Evolutionary conservation across 1,140 invertebrate genomes (phyloP).

Genomic region (Rhyzopertha dominica): DNA sequence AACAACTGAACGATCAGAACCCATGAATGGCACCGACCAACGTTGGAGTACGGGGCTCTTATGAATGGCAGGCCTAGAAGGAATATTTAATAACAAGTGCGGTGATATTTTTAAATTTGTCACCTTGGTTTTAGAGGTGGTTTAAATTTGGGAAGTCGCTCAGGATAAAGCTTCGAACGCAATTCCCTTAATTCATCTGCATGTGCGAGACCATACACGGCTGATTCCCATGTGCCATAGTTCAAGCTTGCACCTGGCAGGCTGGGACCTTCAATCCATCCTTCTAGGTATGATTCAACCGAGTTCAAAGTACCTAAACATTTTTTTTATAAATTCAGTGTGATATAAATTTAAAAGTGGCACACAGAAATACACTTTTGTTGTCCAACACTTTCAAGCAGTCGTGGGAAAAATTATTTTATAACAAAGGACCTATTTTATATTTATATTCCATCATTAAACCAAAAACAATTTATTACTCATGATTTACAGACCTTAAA

Average conservation of each 20-base stretch:
- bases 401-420: not conserved
- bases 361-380: not conserved
- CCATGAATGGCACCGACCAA: constrained; percentile 75
- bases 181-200: constrained; percentile 56
- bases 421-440: not conserved
- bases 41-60: constrained; percentile 54
- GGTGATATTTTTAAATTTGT: constrained; percentile 14
- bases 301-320: constrained; percentile 64
- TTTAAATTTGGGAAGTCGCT: constrained; percentile 56
- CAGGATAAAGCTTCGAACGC: constrained; percentile 60
- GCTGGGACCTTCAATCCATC: constrained; percentile 37
- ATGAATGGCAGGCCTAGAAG: constrained; percentile 57
- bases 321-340: not conserved
- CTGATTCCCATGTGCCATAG: constrained; percentile 79
- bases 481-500: too few relatives aligned
- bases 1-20: constrained; percentile 75
- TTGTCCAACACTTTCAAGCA: not conserved
- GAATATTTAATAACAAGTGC: constrained; percentile 5
- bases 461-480: too few relatives aligned
- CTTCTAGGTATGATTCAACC: constrained; percentile 66
- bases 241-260: constrained; percentile 50
- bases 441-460: not conserved
- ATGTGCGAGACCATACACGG: constrained; percentile 66
- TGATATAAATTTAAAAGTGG: not conserved
- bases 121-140: constrained; percentile 56